Conservation (phyloP, 2,797 vertebrate genomes). For the Sardinella longiceps region DNA sequence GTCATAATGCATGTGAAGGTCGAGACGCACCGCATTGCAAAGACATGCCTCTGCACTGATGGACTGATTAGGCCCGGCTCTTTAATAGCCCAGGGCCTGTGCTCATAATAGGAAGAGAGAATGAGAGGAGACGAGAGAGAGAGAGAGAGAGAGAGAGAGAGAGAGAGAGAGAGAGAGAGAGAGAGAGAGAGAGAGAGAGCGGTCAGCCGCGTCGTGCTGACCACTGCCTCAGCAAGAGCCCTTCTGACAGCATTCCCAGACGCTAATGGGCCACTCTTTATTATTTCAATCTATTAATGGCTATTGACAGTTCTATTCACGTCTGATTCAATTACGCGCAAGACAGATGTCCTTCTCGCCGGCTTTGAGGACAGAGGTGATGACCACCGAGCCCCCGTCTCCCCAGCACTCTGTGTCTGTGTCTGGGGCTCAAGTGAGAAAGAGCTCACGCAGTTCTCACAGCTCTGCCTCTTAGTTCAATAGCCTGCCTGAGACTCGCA, state of each 20-base stretch:
- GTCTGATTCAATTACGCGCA: slow-evolving; percentile 44
- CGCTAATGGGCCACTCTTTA: slow-evolving; percentile 46
- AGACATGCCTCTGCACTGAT: slow-evolving; percentile 38
- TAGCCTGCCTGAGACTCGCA: background rate
- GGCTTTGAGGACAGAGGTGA: background rate
- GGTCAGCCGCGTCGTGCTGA: slow-evolving; percentile 11
- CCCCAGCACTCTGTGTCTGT: background rate
- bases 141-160: slow-evolving; percentile 11
- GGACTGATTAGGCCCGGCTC: slow-evolving; percentile 21
- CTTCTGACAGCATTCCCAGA: slow-evolving; percentile 64
- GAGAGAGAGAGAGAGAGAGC: background rate
- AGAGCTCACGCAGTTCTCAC: background rate
- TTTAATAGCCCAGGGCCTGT: slow-evolving; percentile 40
- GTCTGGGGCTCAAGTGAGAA: background rate
- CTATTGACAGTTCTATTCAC: slow-evolving; percentile 61
- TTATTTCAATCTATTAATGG: slow-evolving; percentile 58
- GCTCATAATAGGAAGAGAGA: slow-evolving; percentile 1
- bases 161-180: background rate
- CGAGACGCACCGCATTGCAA: slow-evolving; percentile 40
- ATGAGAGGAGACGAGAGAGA: background rate
- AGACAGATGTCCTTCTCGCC: slow-evolving; percentile 18
- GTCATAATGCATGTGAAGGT: slow-evolving; percentile 46
- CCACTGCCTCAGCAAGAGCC: slow-evolving; percentile 33
- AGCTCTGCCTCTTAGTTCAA: background rate
- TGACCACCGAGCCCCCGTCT: background rate